Conservation (phyloP, 2,797 vertebrate genomes). For the Sparidentex hasta region DNA sequence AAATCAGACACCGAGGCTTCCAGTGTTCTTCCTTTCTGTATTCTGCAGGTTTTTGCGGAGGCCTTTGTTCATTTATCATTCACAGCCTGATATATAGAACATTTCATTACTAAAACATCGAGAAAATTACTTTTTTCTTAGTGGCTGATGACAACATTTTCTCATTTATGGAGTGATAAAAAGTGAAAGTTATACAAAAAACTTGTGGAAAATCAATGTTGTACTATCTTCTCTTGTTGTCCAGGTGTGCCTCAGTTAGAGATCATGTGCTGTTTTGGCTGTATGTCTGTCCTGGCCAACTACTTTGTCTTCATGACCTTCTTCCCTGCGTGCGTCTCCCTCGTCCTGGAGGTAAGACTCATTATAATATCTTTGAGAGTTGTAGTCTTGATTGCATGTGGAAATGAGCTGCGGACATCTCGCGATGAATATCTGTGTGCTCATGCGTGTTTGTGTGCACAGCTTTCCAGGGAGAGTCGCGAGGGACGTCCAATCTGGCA, state of each 20-base stretch:
- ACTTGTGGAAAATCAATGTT: neutral
- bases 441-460: neutral
- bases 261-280: conserved; percentile 99
- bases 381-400: neutral
- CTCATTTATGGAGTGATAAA: too few species aligned
- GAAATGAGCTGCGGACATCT: neutral
- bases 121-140: too few species aligned
- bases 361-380: neutral
- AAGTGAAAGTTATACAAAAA: too few species aligned
- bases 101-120: too few species aligned
- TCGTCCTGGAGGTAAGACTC: conserved; percentile 82
- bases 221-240: neutral
- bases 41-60: too few species aligned
- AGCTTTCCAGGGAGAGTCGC: conserved; percentile 92
- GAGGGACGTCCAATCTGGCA: conserved; percentile 98
- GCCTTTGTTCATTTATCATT: too few species aligned
- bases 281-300: conserved; percentile 98
- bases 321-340: conserved; percentile 97
- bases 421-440: neutral
- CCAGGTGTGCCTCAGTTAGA: conserved; percentile 87
- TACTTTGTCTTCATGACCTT: conserved; percentile 99
- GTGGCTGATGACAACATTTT: too few species aligned
- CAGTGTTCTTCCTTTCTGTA: too few species aligned
- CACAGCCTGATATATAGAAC: too few species aligned
- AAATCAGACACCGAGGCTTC: too few species aligned